A percentile compares a stretch with the other conserved stretches of the same genome.
Evolutionary conservation across 2,888 invertebrate species (phyloP).

Genomic region (Cataglyphis albicans): DNA sequence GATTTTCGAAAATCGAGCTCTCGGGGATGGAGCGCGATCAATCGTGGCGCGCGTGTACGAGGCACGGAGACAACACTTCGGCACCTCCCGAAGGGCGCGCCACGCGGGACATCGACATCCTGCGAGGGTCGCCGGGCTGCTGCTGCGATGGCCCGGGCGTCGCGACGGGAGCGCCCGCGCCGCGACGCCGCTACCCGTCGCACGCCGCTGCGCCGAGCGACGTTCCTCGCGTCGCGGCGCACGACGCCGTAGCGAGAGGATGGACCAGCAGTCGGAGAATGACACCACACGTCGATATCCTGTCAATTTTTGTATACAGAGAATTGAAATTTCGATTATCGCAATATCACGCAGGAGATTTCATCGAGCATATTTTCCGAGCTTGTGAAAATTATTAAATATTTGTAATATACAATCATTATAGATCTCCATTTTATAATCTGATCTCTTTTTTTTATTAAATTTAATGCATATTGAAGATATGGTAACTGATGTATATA

Average conservation of each 20-base stretch:
- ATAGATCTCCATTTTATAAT: neutral
- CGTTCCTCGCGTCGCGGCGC: conserved; percentile 47
- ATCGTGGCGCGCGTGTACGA: conserved; percentile 67
- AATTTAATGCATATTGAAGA: neutral
- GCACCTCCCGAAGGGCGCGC: conserved; percentile 83
- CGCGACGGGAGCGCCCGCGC: conserved; percentile 81
- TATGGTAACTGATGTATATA: neutral
- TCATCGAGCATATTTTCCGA: too few species aligned
- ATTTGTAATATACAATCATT: neutral
- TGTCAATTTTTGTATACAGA: neutral
- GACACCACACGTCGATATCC: neutral
- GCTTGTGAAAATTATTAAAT: neutral
- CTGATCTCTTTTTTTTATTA: neutral
- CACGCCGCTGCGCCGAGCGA: conserved; percentile 59
- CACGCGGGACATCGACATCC: conserved; percentile 83
- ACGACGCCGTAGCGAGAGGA: conserved; percentile 58
- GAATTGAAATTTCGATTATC: neutral
- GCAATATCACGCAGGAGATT: neutral
- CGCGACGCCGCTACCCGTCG: conserved; percentile 72
- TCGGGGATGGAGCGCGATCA: conserved; percentile 68
- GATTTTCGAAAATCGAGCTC: conserved; percentile 54
- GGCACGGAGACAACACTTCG: conserved; percentile 70
- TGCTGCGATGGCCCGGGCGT: conserved; percentile 84
- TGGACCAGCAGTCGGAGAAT: neutral
- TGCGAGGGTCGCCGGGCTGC: conserved; percentile 81